A percentile compares a stretch with the other conserved stretches of the same genome.
phyloP scores from a whole-genome alignment of 2,113 vertebrate genomes.

The Tichodroma muraria region DNA sequence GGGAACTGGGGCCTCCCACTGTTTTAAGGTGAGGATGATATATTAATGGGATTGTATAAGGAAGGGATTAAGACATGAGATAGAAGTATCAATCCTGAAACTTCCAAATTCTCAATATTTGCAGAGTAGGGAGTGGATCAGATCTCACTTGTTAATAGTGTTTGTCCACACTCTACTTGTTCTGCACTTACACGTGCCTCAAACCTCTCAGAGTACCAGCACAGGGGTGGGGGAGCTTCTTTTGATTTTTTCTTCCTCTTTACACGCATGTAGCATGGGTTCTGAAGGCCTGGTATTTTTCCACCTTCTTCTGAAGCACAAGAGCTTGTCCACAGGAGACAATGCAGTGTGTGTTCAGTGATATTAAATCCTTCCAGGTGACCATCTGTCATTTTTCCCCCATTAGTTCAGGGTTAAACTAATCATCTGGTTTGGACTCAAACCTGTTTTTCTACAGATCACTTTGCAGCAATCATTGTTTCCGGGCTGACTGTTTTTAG shows the following conservation, averaged over 20 bases:
- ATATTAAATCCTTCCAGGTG: not conserved
- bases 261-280: accelerated
- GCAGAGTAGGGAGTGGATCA: not conserved
- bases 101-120: not conserved
- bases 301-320: not conserved
- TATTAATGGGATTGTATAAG: not conserved
- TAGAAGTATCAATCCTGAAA: not conserved
- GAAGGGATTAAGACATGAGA: not conserved
- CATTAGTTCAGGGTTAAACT: not conserved
- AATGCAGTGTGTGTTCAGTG: not conserved
- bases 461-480: not conserved
- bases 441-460: not conserved
- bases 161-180: not conserved
- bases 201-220: not conserved
- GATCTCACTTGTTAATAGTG: not conserved
- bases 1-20: not conserved
- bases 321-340: not conserved
- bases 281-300: not conserved
- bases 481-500: not conserved
- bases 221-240: not conserved
- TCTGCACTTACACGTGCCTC: not conserved
- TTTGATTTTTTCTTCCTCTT: not conserved
- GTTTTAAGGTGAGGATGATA: not conserved
- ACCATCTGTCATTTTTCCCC: not conserved
- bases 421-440: not conserved